A percentile compares a stretch with the other conserved stretches of the same genome.
Evolutionary conservation across 2,888 invertebrate genomes (phyloP).

Genomic region (Microctonus hyperodae): DNA sequence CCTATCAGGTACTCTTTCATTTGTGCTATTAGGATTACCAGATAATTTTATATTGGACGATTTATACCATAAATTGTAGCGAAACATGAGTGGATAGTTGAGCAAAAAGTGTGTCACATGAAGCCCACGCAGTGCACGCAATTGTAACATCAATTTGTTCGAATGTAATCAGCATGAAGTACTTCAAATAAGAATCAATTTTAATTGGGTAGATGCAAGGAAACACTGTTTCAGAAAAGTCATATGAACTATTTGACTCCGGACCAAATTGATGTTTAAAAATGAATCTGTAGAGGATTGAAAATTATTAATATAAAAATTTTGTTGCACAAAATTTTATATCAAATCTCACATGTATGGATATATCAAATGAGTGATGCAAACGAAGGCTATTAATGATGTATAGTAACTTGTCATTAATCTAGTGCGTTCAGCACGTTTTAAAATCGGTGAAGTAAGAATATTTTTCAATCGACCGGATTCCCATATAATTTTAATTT

Average conservation of each 20-base stretch:
- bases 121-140: background rate
- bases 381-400: background rate
- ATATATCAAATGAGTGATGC: background rate
- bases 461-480: background rate
- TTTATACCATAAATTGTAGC: background rate
- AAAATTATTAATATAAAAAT: background rate
- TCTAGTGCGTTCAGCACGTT: background rate
- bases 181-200: background rate
- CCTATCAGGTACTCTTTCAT: background rate
- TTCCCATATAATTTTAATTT: background rate
- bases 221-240: background rate
- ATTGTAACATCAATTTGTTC: background rate
- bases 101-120: background rate
- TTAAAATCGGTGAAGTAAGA: background rate
- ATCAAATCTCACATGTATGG: background rate
- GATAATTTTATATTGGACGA: background rate
- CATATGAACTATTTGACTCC: background rate
- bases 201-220: background rate
- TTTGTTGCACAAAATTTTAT: background rate
- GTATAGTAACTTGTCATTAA: background rate
- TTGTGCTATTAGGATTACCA: background rate
- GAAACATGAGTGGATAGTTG: background rate
- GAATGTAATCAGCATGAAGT: background rate
- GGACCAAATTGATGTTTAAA: background rate
- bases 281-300: background rate